Base-by-base conservation (phyloP, 2,888 invertebrate genomes). In the Phortica okadai region DNA sequence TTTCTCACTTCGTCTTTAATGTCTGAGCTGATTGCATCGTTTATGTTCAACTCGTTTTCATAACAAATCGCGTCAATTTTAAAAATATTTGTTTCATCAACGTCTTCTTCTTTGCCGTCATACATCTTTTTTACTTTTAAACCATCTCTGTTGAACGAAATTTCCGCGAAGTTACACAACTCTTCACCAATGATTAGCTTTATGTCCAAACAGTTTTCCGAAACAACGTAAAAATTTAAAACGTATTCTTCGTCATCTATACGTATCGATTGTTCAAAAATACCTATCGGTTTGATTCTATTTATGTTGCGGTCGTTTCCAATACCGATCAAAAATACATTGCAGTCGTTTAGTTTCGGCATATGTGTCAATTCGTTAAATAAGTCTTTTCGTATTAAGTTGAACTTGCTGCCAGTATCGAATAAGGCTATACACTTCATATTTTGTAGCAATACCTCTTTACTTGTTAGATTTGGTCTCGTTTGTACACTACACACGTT, bases 101-200 rank as follows among this genome's bases (percentile, higher is more conserved):
- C 54, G 2, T 54, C 54, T 54, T 54, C 5, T 2, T 33, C 11
- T 25, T n/a, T n/a, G n/a, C n/a, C 7, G 8, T 16, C 33, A 16
- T 4, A 5, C 41, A 50, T 5, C 21, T 41, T 67, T 8, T 8
- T 7, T 0, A 70, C 62, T 21, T 44, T 44, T 1, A 70, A 14
- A 2, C 73, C 73, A 44, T 73, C 16, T 0, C 66, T 62, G 64
- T 66, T 66, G 21, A 58, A 73, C 7, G 21, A 58, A 21, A 74
- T 56, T 64, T 77, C 74, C n/a, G 64, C 72, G 2, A 8, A 69
- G n/a, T 1, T 7, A 4, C 45, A 69, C 11, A 67, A 8, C 6
- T 74, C 64, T 72, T 77, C 62, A 3, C 72, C 77, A 25, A 74
- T 74, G 21, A 77, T 70, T 6, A 72, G 3, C 54, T 70, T 56